Base-by-base conservation (phyloP, 1,140 invertebrate species). In the Halictus rubicundus region DNA sequence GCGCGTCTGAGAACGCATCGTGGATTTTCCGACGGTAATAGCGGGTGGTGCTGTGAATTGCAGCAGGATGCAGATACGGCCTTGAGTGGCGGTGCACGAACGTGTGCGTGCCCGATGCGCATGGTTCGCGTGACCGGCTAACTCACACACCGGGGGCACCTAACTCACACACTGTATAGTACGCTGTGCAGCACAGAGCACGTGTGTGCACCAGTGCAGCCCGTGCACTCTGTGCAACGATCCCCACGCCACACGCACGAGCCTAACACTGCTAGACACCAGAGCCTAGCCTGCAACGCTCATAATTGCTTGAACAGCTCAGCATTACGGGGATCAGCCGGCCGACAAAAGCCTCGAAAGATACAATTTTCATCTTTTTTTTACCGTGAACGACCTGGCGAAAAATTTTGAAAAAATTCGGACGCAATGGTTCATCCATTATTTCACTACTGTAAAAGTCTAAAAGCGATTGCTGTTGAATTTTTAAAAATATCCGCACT, bases 21-120 rank as follows among this genome's bases (percentile, higher is more conserved):
- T n/a, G 46, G 59, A 64, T 79, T 66, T 73, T 68, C 78, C 61
- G 65, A 0, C 39, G 78, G 39, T 68, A 79, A 68, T 74, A 66
- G 78, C 71, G 70, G 78, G 63, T 60, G 64, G 49, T 37, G 52
- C 52, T 78, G 68, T 32, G 70, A 79, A 74, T 66, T 79, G 52
- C 78, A 66, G 83, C 83, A 85, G 81, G 83, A 85, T 85, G 81
- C 81, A 85, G 81, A 85, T 83, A 83, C 78, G 83, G 83, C 83
- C 83, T 85, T 85, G 83, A 85, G 78, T 80, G 82, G 81, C 71
- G 61, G 49, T 66, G 64, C 76, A 76, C 71, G 80, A 69, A 66
- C 74, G 78, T 68, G 71, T 76, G 64, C 69, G 63, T 65, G 57
- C 39, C 2, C 60, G 49, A 59, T 69, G 68, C 60, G 16, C 39